Conservation (phyloP, 2,888 invertebrate species). For the Drosophila diplacantha region DNA sequence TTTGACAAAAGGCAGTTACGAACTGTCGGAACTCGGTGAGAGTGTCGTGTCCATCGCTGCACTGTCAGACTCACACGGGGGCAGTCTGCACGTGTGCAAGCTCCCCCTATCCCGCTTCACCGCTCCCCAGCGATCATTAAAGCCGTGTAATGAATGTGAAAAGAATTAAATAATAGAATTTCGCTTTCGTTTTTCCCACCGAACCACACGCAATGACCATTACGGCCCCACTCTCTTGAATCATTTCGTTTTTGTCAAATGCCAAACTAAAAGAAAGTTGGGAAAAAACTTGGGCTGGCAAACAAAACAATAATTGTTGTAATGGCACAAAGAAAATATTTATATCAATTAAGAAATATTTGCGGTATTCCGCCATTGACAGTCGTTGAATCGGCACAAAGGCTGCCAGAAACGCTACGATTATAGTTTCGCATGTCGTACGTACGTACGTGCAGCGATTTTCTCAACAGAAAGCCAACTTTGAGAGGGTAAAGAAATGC, state of each 20-base stretch:
- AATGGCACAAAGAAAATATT: slow-evolving; percentile 39
- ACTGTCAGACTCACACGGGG: slow-evolving; percentile 1
- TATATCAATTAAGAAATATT: slow-evolving; percentile 45
- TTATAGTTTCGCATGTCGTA: slow-evolving; percentile 43
- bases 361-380: slow-evolving; percentile 30
- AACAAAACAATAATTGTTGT: slow-evolving; percentile 30
- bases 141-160: slow-evolving; percentile 67
- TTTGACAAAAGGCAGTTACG: slow-evolving; percentile 51
- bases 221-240: slow-evolving; percentile 46
- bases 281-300: slow-evolving; percentile 24
- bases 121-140: slow-evolving; percentile 46
- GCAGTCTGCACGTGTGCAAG: slow-evolving; percentile 21
- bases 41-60: slow-evolving; percentile 24
- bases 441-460: slow-evolving; percentile 45
- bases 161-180: slow-evolving; percentile 76
- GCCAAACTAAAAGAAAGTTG: slow-evolving; percentile 64
- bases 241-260: slow-evolving; percentile 48
- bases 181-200: slow-evolving; percentile 73
- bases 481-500: slow-evolving; percentile 12
- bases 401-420: slow-evolving; percentile 28
- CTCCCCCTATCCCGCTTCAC: slow-evolving; percentile 4
- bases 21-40: slow-evolving; percentile 35
- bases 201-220: slow-evolving; percentile 60
- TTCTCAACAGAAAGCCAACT: slow-evolving; percentile 44
- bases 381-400: slow-evolving; percentile 19